Evolutionary conservation across 2,888 invertebrate species (phyloP).

Genomic region (Thalpophila matura): DNA sequence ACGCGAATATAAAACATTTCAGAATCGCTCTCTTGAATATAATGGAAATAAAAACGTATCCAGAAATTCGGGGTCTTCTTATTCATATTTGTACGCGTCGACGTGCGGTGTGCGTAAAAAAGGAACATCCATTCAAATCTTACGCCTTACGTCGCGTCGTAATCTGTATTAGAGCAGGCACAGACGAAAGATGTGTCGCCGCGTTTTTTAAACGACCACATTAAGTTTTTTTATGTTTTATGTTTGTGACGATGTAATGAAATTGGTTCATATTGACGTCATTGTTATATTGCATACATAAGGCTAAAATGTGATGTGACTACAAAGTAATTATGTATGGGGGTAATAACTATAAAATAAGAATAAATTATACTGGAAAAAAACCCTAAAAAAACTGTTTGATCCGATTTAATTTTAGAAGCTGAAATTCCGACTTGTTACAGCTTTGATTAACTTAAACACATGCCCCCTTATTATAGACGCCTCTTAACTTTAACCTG

Average conservation of each 20-base stretch:
- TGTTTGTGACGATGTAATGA: slow-evolving; percentile 2
- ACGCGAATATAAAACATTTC: slow-evolving; percentile 2
- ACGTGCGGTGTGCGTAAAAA: slow-evolving; percentile 39
- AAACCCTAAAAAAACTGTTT: too few relatives aligned
- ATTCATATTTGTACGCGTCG: slow-evolving; percentile 29
- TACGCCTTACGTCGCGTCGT: slow-evolving; percentile 41
- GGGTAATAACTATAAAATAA: too few relatives aligned
- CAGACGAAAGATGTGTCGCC: slow-evolving; percentile 27
- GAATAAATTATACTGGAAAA: too few relatives aligned
- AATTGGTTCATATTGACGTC: slow-evolving; percentile 2
- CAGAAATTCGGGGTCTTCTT: slow-evolving; percentile 2
- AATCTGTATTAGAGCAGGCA: slow-evolving; percentile 27
- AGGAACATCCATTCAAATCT: slow-evolving; percentile 44
- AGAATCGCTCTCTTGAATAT: slow-evolving; percentile 10
- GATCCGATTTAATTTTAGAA: too few relatives aligned
- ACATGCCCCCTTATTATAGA: too few relatives aligned
- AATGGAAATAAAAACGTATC: slow-evolving; percentile 36
- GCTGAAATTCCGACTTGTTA: not conserved
- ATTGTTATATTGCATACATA: not conserved
- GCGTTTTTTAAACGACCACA: slow-evolving; percentile 41
- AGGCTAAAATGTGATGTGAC: not conserved
- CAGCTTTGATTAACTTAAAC: not conserved
- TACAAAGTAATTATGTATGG: too few relatives aligned
- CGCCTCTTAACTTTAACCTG: too few relatives aligned
- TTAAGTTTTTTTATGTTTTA: slow-evolving; percentile 39